These are phyloP conservation scores for Enteromius trimaculatus DNA, from an alignment of 2,797 vertebrate species.

Conservation along the genomic window DNA sequence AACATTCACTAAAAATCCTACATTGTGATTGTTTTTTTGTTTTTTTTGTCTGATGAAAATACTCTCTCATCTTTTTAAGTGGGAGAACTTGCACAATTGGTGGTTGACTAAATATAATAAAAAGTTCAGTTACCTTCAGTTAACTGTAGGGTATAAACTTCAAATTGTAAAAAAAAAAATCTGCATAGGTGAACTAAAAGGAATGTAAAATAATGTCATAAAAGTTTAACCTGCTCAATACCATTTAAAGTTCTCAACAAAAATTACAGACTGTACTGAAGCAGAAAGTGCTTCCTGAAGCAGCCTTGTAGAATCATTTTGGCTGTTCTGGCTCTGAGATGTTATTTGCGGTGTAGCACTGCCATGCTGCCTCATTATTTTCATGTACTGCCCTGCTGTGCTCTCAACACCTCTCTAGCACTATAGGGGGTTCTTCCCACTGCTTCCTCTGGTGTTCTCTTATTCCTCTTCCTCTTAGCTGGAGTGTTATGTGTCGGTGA, in stretches of 20 bases:
- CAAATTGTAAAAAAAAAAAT: too few relatives aligned
- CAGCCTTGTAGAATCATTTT: neutral
- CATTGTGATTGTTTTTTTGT: too few relatives aligned
- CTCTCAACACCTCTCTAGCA: neutral
- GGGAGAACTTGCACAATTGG: too few relatives aligned
- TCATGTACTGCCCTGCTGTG: slow-evolving; percentile 2
- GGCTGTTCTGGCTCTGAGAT: neutral
- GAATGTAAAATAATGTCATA: neutral
- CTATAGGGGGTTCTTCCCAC: neutral
- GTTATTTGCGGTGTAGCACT: neutral
- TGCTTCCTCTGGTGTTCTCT: neutral
- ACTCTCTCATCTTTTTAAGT: too few relatives aligned
- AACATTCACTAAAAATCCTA: too few relatives aligned
- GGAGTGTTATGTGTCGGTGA: neutral
- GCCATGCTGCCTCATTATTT: neutral
- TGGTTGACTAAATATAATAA: too few relatives aligned
- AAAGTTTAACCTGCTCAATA: neutral
- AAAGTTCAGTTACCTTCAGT: too few relatives aligned
- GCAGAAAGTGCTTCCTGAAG: neutral
- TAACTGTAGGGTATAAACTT: too few relatives aligned
- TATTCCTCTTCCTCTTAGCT: neutral
- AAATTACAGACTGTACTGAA: neutral
- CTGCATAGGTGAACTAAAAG: too few relatives aligned
- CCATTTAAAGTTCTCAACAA: neutral
- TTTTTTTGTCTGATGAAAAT: too few relatives aligned